A percentile compares a stretch with the other conserved stretches of the same genome.
Conservation (phyloP, 2,888 invertebrate genomes). For the Lithophane leautieri region DNA sequence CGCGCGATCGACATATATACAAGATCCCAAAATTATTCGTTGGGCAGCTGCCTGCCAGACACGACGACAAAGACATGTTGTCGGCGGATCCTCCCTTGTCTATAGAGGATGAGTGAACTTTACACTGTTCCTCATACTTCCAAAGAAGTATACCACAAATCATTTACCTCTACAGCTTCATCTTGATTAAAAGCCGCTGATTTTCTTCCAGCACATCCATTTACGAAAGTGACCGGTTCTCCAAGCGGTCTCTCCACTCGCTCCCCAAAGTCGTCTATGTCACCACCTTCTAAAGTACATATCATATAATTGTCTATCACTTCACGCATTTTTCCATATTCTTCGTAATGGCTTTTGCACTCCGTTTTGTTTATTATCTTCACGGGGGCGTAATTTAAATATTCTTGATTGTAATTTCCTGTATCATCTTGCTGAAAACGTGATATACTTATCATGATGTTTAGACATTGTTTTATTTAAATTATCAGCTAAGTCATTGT, state of each 20-base stretch:
- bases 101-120: too few species aligned
- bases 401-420: constrained; percentile 62
- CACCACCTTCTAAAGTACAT: constrained; percentile 65
- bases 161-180: constrained; percentile 9
- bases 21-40: too few species aligned
- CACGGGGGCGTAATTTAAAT: constrained; percentile 64
- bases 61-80: too few species aligned
- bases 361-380: constrained; percentile 60
- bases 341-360: constrained; percentile 64
- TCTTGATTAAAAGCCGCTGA: background rate
- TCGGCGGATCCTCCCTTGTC: too few species aligned
- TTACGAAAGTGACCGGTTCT: accelerated
- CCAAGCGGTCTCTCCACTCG: background rate
- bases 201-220: constrained; percentile 18
- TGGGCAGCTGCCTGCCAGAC: too few species aligned
- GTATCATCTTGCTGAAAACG: constrained; percentile 61
- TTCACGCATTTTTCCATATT: constrained; percentile 43
- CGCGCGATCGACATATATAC: too few species aligned
- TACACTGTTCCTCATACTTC: too few species aligned
- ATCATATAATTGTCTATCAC: constrained; percentile 74
- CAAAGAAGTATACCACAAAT: background rate
- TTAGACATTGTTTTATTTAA: background rate
- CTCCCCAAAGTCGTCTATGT: constrained; percentile 56
- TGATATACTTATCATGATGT: background rate
- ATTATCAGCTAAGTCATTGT: background rate